Evolutionary conservation across 2,888 invertebrate genomes (phyloP), one percentile per base, ranked within the genome.

Genomic region (Thymelicus lineola): DNA sequence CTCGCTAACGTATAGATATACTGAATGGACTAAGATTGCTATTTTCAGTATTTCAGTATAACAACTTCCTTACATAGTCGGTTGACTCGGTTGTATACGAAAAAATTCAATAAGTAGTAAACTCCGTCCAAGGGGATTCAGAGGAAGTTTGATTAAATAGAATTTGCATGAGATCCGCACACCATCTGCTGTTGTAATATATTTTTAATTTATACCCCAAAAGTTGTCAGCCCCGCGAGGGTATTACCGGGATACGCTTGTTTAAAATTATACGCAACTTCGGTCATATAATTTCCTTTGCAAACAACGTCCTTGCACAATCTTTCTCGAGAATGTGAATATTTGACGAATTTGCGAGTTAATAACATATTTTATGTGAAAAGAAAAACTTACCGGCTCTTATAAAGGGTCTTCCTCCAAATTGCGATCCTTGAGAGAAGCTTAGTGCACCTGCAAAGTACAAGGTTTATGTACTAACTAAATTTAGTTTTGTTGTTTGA

Each of bases 121-220:
- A 75, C 75, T 62, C 73, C 72, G 69, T 68, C 71, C 74, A 70
- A 70, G 65, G 76, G 78, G 75, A 75, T 75, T 77, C 75, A 70
- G 77, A 74, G 72, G 79, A 84, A 85, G 82, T 84, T 91, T 88
- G 90, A 90, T 91, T 88, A 89, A 90, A 90, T 84, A 79, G 85
- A 85, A 91, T 90, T 90, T 89, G 85, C 90, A 88, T 90, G 83
- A 84, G 83, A 77, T 80, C 85, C 82, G 81, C 75, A 79, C 80
- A 77, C 82, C 90, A 88, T 88, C 89, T 90, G 91, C 80, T 81
- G 81, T 80, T 80, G 82, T 88, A 88, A 90, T 90, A 90, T 89
- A 89, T 90, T 90, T 90, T 90, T 91, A 91, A 91, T 91, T 90
- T 90, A 90, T 90, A 85, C 87, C 85, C 85, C 78, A 80, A 86